Base-by-base conservation (phyloP, 2,888 invertebrate species). In the Rutpela maculata region DNA sequence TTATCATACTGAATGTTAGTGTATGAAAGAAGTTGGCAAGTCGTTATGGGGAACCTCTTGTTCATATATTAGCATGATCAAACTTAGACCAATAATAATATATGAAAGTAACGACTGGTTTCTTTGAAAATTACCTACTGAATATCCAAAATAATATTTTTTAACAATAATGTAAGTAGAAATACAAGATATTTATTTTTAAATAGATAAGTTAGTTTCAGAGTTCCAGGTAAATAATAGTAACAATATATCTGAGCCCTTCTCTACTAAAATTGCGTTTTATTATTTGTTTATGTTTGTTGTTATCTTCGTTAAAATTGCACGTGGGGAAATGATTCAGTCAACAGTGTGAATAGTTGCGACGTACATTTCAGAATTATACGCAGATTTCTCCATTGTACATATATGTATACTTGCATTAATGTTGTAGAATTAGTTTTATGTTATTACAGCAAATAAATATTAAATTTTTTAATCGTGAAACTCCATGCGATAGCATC, bases 251-350 rank as follows among this genome's bases (percentile, higher is more conserved):
- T 4, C 5, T 9, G 7, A 35, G 31, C n/a, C 50, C n/a, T 7
- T 6, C 50, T 5, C 15, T n/a, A n/a, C 0, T n/a, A 50, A 50
- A n/a, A 15, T 4, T 50, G 50, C 50, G 50, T 50, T 15, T n/a
- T 50, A 50, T 50, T 50, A 50, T 50, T 50, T 50, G n/a, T 50
- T 62, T 62, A 62, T 31, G 6, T 12, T n/a, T 59, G 19, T 62
- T 59, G 19, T 62, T 62, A 62, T 62, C 62, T 62, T 6, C 17
- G 31, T 62, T 62, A 31, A 62, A 62, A 31, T 56, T 68, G 56
- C 67, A 68, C 67, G 67, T 68, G 67, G 56, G 22, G 22, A 55
- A 26, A 19, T 68, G 67, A 68, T 1, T 68, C 67, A 68, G n/a
- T 15, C 12, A 43, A 12, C 38, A 38, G 38, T 38, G 9, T 12